Evolutionary conservation across 2,113 vertebrate genomes (phyloP), one percentile per base, ranked within the genome.

Genomic region (Saccopteryx leptura): DNA sequence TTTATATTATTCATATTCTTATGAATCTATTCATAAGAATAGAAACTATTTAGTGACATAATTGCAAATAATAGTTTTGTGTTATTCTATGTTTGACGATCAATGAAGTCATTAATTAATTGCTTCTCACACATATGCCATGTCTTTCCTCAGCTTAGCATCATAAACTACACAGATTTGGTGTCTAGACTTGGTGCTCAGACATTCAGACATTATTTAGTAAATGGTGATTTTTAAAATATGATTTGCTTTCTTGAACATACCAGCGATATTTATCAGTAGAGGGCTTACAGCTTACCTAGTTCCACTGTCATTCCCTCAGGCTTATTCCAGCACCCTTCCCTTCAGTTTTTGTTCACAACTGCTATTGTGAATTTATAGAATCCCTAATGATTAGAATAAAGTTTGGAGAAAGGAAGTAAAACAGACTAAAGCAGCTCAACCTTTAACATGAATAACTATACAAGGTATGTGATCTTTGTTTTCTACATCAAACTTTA

Each of bases 41-140:
- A 60, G 26, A 90, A 69, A 71, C 90, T 85, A n/a, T 56, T 78
- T 84, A 81, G 85, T 76, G 7, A 75, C 50, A 58, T 21, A 79
- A 87, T 87, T 52, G 80, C 33, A 61, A 78, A 84, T 76, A 48
- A 72, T 71, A 78, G 48, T 74, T 83, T 63, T 28, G 24, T 86
- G 61, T 46, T 26, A 87, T 24, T 21, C 7, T 11, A 46, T 72
- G n/a, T 9, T 65, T 88, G 33, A 91, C 83, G 48, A 31, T 93
- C 4, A 48, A 60, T 28, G 5, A 68, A 79, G 46, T 87, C 65
- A 75, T 39, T 52, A 48, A 88, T 50, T 79, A 88, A 54, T 39
- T 82, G 61, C 88, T 52, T 8, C 10, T 65, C 50, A 85, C 23
- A 1, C 23, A 48, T 5, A 85, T 12, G 21, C 3, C 11, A 28